Conservation (phyloP, 2,113 vertebrate genomes). For the Prionailurus bengalensis region DNA sequence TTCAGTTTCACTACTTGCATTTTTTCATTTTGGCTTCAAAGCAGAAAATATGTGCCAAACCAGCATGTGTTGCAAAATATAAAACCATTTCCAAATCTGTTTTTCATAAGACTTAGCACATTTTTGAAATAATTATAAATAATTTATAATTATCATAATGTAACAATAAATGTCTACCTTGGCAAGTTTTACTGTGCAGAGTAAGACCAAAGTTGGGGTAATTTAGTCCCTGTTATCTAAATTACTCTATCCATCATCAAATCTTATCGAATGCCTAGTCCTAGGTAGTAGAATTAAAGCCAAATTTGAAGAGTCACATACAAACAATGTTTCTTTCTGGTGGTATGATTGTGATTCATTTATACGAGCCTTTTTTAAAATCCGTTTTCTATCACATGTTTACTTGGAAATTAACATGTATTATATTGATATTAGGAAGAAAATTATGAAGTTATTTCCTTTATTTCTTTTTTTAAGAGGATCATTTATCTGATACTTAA, state of each 20-base stretch:
- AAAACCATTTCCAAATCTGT: conserved; percentile 6
- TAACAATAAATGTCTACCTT: conserved; percentile 19
- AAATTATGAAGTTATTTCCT: conserved; percentile 16
- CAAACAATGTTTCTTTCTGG: neutral
- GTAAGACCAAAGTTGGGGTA: neutral
- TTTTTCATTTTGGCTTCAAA: conserved; percentile 65
- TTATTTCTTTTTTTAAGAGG: neutral
- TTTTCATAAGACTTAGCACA: conserved; percentile 1
- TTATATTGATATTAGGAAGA: conserved; percentile 2
- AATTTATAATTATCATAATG: conserved; percentile 38
- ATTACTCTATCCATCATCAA: neutral
- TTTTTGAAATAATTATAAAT: conserved; percentile 59
- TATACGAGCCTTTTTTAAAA: neutral
- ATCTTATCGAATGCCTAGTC: neutral
- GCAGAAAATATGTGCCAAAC: conserved; percentile 13
- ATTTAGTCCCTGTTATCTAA: neutral
- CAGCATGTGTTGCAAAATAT: neutral
- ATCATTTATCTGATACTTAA: neutral
- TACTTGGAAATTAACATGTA: conserved; percentile 36
- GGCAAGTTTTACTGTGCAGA: conserved; percentile 1
- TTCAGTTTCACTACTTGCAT: neutral
- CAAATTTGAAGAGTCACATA: neutral
- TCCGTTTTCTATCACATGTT: neutral
- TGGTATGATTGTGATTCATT: neutral
- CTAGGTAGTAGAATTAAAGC: neutral